Evolutionary conservation across 2,888 invertebrate species (phyloP).

Genomic region (Schizaphis graminum): DNA sequence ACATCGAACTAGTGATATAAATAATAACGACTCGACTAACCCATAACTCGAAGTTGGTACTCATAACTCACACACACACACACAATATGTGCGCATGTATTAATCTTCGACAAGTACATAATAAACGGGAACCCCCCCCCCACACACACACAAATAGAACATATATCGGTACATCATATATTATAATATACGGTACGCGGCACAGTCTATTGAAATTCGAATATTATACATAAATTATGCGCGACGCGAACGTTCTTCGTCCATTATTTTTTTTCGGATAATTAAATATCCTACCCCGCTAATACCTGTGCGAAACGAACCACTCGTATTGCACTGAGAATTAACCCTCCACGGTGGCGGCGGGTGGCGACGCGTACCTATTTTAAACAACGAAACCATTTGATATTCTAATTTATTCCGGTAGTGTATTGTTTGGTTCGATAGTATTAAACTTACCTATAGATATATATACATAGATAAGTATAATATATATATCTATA

Average conservation of each 20-base stretch:
- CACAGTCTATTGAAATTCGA: constrained; percentile 39
- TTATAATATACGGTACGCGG: too few relatives aligned
- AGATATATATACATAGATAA: background rate
- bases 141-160: background rate
- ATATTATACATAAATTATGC: constrained; percentile 44
- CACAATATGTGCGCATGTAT: background rate
- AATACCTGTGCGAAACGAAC: constrained; percentile 65
- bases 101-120: constrained; percentile 18
- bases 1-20: constrained; percentile 4
- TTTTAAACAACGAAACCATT: constrained; percentile 50
- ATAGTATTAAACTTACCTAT: background rate
- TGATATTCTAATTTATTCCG: constrained; percentile 58
- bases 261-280: constrained; percentile 43
- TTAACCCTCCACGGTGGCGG: constrained; percentile 30
- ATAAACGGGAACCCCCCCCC: background rate
- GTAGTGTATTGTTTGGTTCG: constrained; percentile 48
- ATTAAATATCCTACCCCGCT: constrained; percentile 58
- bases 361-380: constrained; percentile 32
- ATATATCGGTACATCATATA: background rate
- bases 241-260: background rate
- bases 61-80: background rate
- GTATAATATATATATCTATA: background rate
- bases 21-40: constrained; percentile 46
- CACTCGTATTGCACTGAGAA: constrained; percentile 34
- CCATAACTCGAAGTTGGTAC: background rate